Evolutionary conservation across 2,797 vertebrate genomes (phyloP).

Genomic region (Anabas testudineus): DNA sequence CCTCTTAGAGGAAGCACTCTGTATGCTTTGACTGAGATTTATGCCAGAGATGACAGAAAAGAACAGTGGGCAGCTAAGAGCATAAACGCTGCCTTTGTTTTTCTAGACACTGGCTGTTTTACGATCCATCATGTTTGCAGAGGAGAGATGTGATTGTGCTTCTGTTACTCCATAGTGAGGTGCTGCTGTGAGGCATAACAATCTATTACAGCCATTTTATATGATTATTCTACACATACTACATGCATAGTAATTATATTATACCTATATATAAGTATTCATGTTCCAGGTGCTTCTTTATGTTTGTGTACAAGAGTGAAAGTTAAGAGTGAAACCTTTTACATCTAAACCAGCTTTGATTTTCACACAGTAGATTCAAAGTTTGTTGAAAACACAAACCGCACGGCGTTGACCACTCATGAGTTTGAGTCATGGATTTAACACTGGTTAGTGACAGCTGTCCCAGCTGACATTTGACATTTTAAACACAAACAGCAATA

Average conservation of each 20-base stretch:
- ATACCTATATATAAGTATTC: background rate
- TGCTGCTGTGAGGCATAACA: background rate
- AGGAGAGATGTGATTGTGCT: conserved; percentile 17
- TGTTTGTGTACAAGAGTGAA: no score
- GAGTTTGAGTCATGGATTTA: no score
- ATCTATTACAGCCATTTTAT: background rate
- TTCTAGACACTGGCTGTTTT: conserved; percentile 57
- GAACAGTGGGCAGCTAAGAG: conserved; percentile 61
- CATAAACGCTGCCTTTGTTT: conserved; percentile 70
- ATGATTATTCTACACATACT: background rate
- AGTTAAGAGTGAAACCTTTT: no score
- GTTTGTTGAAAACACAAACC: no score
- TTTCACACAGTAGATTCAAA: no score
- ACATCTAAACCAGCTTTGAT: no score
- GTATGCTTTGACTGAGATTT: conserved; percentile 69
- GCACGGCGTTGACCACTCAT: no score
- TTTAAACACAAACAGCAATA: no score
- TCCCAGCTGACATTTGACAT: no score
- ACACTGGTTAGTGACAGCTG: no score
- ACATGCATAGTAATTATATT: background rate
- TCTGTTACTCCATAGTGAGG: conserved; percentile 3
- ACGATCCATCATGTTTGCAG: conserved; percentile 61
- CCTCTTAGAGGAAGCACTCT: conserved; percentile 51
- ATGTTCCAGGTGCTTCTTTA: background rate
- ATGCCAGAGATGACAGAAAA: conserved; percentile 48